Evolutionary conservation across 2,888 invertebrate genomes (phyloP), one percentile per base, ranked within the genome.

Genomic region (Cheilosia pagana): DNA sequence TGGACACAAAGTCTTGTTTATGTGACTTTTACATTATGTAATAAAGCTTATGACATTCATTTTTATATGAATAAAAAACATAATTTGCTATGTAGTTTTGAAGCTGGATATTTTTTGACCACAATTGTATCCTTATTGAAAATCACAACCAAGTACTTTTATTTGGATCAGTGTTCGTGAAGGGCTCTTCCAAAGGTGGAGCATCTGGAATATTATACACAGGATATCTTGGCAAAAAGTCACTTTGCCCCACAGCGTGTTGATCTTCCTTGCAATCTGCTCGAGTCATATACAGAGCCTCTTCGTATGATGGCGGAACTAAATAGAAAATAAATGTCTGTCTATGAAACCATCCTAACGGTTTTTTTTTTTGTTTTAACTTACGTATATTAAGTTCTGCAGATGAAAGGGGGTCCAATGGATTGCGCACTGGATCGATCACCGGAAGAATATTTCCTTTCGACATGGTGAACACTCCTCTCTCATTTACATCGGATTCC

Each of bases 181-280:
- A 76, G 1, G 45, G 76, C 45, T 67, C 71, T 50, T 14, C 53
- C 52, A 55, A 70, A 31, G 48, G 31, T 3, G 87, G 88, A 0
- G 88, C 83, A 2, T 87, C 87, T 16, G 88, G 77, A 87, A 90
- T 87, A 75, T 88, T 87, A 60, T 89, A 92, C 3, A 92, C 91
- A 0, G 92, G 91, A 89, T 92, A 92, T 10, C 91, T 83, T 1
- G 92, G 92, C 1, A 91, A 86, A 87, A 91, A 92, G 67, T 89
- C 89, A 62, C 88, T 88, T 19, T 79, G 72, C 0, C 88, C 89
- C 50, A 90, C 88, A 0, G 89, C 87, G 48, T 88, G 87, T n/a
- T 89, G 87, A 25, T 90, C 79, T 7, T 81, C 87, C 35, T 62
- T 87, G 25, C 87, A 70, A 72, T 72, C 71, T 0, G 45, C 88